phyloP scores from a whole-genome alignment of 1,140 invertebrate genomes.

The Drosophila hydei region DNA sequence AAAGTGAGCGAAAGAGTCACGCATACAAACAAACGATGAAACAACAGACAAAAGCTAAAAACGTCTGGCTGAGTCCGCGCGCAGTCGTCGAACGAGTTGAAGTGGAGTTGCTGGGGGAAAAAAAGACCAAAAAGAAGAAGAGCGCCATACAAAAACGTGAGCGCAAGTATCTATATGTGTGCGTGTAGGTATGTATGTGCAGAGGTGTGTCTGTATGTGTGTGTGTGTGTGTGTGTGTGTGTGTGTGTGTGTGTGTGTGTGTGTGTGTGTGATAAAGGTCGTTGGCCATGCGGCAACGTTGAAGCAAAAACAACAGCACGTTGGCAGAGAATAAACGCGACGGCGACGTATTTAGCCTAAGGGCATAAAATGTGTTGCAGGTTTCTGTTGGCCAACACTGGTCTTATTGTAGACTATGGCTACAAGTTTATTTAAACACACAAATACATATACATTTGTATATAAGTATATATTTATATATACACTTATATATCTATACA shows the following conservation, averaged over 20 bases:
- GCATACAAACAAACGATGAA: constrained; percentile 49
- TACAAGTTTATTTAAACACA: constrained; percentile 25
- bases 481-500: constrained; percentile 33
- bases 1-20: constrained; percentile 49
- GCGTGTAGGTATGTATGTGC: constrained; percentile 8
- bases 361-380: constrained; percentile 79
- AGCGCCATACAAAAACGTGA: constrained; percentile 52
- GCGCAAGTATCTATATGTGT: constrained; percentile 26
- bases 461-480: neutral
- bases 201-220: constrained; percentile 20
- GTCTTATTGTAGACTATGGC: constrained; percentile 41
- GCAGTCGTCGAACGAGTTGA: constrained; percentile 59
- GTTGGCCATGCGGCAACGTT: constrained; percentile 74
- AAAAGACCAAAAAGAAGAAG: constrained; percentile 43
- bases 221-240: constrained; percentile 40
- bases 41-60: constrained; percentile 69
- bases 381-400: constrained; percentile 44
- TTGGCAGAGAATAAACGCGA: constrained; percentile 24
- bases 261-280: constrained; percentile 70
- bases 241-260: constrained; percentile 37
- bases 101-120: constrained; percentile 43
- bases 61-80: constrained; percentile 54
- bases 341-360: constrained; percentile 71
- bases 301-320: constrained; percentile 53
- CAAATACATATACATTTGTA: constrained; percentile 3